Base-by-base conservation (phyloP, 1,140 invertebrate genomes). In the Agrilus planipennis region DNA sequence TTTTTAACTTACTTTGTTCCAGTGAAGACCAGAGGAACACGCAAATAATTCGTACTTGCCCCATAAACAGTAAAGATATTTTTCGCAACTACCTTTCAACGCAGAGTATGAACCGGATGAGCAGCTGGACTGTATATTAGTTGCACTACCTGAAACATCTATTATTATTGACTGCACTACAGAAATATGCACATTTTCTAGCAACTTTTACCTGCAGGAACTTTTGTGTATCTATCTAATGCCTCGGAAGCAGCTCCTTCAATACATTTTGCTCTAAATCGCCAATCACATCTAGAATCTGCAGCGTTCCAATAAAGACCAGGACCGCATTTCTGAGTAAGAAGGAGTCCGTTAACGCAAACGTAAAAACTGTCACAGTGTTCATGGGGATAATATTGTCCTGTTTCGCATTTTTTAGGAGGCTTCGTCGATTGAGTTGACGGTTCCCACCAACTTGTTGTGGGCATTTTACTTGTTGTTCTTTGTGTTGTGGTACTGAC, bases 31-130 rank as follows among this genome's bases (percentile, higher is more conserved):
- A 2, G 74, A 69, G 15, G 77, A 75, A 59, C 86, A 89, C 1
- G 73, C 63, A 45, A 77, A 81, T 21, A 73, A 63, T 53, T 85
- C 71, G 12, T 76, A 77, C 49, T 77, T 74, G 14, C 84, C 83
- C 71, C 84, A 87, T 2, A 86, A 62, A 54, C 87, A 91, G 17
- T 81, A 73, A 34, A 77, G 65, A 53, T 87, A 90, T 39, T 77
- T 73, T 1, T 65, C 66, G 48, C 86, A 90, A 49, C 86, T 78
- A 0, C 70, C 71, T 4, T 77, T 73, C 35, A 78, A 72, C 2
- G 63, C 49, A 0, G 71, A 68, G 49, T 76, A 82, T 27, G 70
- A 62, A 9, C 81, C 80, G n/a, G 72, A 68, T 16, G 72, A 59
- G 51, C 84, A 86, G n/a, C n/a, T 1, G 60, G 51, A 42, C 65